Conservation (phyloP, 2,113 vertebrate genomes). For the Motacilla tschutschensis region DNA sequence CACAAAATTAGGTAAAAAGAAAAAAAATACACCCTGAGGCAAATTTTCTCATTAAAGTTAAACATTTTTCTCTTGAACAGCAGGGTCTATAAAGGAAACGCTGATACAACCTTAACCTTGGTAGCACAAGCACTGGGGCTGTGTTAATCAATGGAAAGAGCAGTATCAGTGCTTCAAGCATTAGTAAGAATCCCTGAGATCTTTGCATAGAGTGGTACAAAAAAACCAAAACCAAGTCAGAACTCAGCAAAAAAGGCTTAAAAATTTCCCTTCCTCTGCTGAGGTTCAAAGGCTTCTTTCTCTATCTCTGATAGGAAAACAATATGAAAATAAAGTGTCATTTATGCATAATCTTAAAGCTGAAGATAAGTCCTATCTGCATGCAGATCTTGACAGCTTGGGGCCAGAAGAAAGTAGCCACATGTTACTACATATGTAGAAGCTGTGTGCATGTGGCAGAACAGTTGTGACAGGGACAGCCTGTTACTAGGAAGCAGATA, state of each 20-base stretch:
- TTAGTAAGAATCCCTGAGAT: background rate
- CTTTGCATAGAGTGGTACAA: background rate
- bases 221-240: background rate
- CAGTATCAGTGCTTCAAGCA: background rate
- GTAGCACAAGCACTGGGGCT: conserved; percentile 4
- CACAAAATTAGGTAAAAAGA: background rate
- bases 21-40: background rate
- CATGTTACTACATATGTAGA: background rate
- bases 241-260: conserved; percentile 12
- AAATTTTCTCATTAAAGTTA: conserved; percentile 59
- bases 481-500: conserved; percentile 67
- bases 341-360: background rate
- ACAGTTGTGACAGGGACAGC: conserved; percentile 44
- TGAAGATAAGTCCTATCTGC: background rate
- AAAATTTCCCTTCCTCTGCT: conserved; percentile 9
- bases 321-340: background rate
- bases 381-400: background rate
- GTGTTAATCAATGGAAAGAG: conserved; percentile 51
- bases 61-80: conserved; percentile 35
- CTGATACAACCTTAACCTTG: conserved; percentile 55
- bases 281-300: background rate
- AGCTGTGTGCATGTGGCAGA: conserved; percentile 17
- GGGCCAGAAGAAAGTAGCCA: background rate
- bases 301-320: background rate
- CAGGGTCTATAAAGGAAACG: conserved; percentile 52